A percentile compares a stretch with the other conserved stretches of the same genome.
Evolutionary conservation across 2,888 invertebrate genomes (phyloP).

Genomic region (Nezara viridula): DNA sequence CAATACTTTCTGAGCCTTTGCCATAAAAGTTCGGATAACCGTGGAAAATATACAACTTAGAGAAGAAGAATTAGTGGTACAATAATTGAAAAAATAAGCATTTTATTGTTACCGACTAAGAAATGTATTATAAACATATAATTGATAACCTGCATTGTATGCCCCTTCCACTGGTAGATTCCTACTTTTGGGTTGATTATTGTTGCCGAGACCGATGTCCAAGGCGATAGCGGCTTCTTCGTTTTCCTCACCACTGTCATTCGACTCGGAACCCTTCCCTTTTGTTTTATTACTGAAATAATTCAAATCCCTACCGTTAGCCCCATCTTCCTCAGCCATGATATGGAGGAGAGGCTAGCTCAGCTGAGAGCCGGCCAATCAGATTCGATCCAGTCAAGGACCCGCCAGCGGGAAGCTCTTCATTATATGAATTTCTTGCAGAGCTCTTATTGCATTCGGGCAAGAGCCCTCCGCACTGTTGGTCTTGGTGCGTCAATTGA

Average conservation of each 20-base stretch:
- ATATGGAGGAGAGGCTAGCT: slow-evolving; percentile 50
- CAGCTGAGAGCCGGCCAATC: slow-evolving; percentile 53
- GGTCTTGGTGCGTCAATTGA: background rate
- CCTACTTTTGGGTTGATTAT: slow-evolving; percentile 47
- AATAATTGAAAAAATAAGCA: background rate
- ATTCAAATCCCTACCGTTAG: slow-evolving; percentile 60
- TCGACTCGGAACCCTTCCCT: slow-evolving; percentile 53
- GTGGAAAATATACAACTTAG: background rate
- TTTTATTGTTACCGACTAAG: background rate
- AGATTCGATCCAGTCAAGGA: slow-evolving; percentile 48
- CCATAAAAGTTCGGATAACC: background rate
- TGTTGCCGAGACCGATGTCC: slow-evolving; percentile 63
- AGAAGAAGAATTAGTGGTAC: background rate
- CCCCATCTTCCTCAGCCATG: slow-evolving; percentile 64
- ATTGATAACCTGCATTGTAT: slow-evolving; percentile 62
- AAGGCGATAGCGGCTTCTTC: slow-evolving; percentile 60
- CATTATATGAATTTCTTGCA: slow-evolving; percentile 57
- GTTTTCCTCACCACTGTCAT: slow-evolving; percentile 61
- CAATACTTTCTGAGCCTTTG: background rate
- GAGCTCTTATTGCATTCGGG: slow-evolving; percentile 32
- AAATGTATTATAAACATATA: slow-evolving; percentile 55
- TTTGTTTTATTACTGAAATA: slow-evolving; percentile 60
- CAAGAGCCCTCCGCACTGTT: background rate
- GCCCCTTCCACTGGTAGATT: slow-evolving; percentile 57
- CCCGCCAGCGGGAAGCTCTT: slow-evolving; percentile 56